Conservation (phyloP, 1,140 invertebrate species). For the Lepidurus arcticus region DNA sequence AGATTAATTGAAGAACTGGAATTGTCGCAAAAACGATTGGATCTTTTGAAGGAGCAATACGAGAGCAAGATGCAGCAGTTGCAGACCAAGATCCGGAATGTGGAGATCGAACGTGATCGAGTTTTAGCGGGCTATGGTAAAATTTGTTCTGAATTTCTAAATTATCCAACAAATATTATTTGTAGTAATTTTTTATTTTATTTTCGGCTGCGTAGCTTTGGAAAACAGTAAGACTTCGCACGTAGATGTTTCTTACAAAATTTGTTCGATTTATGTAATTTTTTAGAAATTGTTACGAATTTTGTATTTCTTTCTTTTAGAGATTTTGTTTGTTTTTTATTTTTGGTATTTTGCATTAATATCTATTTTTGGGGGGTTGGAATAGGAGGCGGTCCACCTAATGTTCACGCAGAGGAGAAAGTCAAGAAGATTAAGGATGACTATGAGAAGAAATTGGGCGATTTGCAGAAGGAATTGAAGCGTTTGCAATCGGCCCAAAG, state of each 20-base stretch:
- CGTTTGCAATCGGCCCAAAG: slow-evolving; percentile 80
- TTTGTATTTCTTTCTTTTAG: slow-evolving; percentile 33
- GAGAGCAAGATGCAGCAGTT: slow-evolving; percentile 87
- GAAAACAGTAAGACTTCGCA: background rate
- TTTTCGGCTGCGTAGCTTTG: background rate
- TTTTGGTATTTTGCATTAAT: slow-evolving; percentile 59
- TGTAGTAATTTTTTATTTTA: background rate
- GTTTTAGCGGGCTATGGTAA: slow-evolving; percentile 55
- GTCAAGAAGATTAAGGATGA: slow-evolving; percentile 80
- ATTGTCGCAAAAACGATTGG: slow-evolving; percentile 71
- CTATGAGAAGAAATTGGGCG: slow-evolving; percentile 77
- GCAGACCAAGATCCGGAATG: slow-evolving; percentile 78
- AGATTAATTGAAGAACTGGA: slow-evolving; percentile 91
- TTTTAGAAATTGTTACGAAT: background rate
- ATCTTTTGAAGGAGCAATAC: slow-evolving; percentile 81
- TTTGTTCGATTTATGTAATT: background rate
- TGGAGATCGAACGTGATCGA: slow-evolving; percentile 88
- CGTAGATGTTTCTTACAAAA: background rate
- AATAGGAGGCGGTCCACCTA: slow-evolving; percentile 11
- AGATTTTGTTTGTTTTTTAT: slow-evolving; percentile 37
- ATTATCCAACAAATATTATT: too few relatives aligned
- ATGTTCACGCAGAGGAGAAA: slow-evolving; percentile 53
- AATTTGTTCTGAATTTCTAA: background rate
- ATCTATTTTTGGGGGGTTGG: slow-evolving; percentile 3
- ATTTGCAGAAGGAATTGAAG: slow-evolving; percentile 81